Evolutionary conservation across 2,797 vertebrate species (phyloP), one percentile per base, ranked within the genome.

Genomic region (Nasua narica): DNA sequence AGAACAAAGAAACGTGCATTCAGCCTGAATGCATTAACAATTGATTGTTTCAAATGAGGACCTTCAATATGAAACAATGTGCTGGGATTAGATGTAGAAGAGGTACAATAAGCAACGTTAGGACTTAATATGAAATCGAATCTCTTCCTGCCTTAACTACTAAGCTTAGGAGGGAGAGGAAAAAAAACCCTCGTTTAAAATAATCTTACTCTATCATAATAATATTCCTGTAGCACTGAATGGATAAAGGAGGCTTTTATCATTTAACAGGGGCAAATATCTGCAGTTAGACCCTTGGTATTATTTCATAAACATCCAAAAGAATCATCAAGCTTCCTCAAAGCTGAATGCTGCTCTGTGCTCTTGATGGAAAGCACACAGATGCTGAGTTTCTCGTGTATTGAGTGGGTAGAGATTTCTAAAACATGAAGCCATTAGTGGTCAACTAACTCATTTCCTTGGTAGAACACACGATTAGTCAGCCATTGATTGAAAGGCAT

Each of bases 11-110:
- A 98, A 97, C 32, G 69, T 87, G 98, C 97, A 98, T 98, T 98
- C 98, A 98, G 98, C 97, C 97, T 96, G 95, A 96, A 98, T 97
- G 97, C 94, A 98, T 97, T 98, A 98, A 98, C 98, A 99, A 98
- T 95, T 94, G 98, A 98, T 98, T 98, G 97, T 98, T 98, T 98
- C 97, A 98, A 95, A 97, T 96, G 95, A 96, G 79, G 76, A 98
- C 98, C 97, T 97, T 97, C 95, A 95, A 91, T 87, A 97, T 82
- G 95, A 98, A 97, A 94, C 91, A 87, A 95, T 48, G 35, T 50
- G 77, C 74, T 95, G 70, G 56, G 7, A 56, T 52, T 18, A 32
- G 29, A 50, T 40, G 14, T 12, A 89, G 69, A 91, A 65, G 60
- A 52, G 54, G 48, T 67, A 58, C 90, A 94, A 56, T 14, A 84